Conservation (phyloP, 2,888 invertebrate species). For the Onchidella celtica region DNA sequence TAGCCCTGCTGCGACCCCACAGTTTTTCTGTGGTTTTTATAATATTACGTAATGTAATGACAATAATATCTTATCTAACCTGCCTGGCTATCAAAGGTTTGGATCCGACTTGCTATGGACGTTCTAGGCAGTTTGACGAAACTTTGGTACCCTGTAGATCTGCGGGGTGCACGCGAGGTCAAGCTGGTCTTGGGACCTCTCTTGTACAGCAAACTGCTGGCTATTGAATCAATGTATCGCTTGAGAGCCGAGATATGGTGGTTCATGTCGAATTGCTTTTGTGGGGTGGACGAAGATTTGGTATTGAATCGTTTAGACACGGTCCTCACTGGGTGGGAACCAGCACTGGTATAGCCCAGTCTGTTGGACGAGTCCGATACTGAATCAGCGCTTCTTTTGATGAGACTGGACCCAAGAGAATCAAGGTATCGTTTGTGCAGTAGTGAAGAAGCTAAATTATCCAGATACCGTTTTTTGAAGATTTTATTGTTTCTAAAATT, state of each 20-base stretch:
- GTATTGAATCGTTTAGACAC: not conserved
- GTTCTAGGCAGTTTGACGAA: not conserved
- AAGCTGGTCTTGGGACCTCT: not conserved
- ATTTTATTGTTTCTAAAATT: not conserved
- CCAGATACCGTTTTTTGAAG: not conserved
- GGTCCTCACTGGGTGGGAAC: not conserved
- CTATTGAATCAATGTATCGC: not conserved
- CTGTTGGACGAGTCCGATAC: not conserved
- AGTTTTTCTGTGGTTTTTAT: no score
- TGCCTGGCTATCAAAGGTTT: not conserved
- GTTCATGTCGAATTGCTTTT: not conserved
- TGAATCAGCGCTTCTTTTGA: not conserved
- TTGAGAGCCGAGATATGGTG: not conserved
- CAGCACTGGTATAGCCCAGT: not conserved
- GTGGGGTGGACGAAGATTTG: not conserved
- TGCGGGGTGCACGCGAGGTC: not conserved
- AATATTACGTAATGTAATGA: no score
- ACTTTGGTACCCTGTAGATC: not conserved
- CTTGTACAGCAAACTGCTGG: not conserved
- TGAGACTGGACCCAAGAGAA: not conserved
- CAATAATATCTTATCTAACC: not conserved
- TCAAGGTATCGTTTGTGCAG: conserved; percentile 15
- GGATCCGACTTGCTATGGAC: not conserved
- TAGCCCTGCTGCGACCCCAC: no score
- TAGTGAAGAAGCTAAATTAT: not conserved